Base-by-base conservation (phyloP, 2,113 vertebrate genomes). In the Salvelinus alpinus region DNA sequence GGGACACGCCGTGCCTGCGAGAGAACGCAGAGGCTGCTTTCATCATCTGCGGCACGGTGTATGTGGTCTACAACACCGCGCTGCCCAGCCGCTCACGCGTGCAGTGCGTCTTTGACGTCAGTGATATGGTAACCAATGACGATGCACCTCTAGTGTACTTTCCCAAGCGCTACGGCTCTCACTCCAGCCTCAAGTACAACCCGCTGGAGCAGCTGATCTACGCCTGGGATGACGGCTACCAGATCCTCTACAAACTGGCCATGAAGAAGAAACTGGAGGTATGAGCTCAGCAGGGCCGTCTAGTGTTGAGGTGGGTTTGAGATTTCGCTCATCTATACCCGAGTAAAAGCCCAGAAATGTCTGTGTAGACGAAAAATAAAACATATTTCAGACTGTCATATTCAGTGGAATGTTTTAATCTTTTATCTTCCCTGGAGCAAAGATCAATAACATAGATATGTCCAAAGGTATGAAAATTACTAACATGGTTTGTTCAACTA, bases 211-310 rank as follows among this genome's bases (percentile, higher is more conserved):
- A 95, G 86, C 94, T 97, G 86, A 91, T 99, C 64, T 99, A 99
- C 0, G 97, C 97, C 79, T 99, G 98, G 98, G 98, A 99, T 0
- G 96, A 99, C 0, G 97, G 98, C 72, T 98, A 99, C 90, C 98
- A 99, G 92, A 95, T 99, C 84, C 92, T 98, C 62, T 99, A 99
- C 90, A 97, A 96, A 88, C 95, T 99, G 71, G 92, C 91, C 86
- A 95, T 99, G 96, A 97, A 95, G 83, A 95, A 93, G 87, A 99
- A 97, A 85, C 81, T 93, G 8, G 93, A 93, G 47, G 85, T 94
- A 48, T 94, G 75, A 90, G 59, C 8, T 27, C 11, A 51, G 34
- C 29, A 69, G 31, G 20, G 3, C 66, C 13, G 8, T 1, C 13
- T 31, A 29, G 16, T 67, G 18, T 44, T 9, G n/a, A 22, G n/a